Evolutionary conservation across 2,888 invertebrate species (phyloP), one percentile per base, ranked within the genome.

Genomic region (Amiota mariae): DNA sequence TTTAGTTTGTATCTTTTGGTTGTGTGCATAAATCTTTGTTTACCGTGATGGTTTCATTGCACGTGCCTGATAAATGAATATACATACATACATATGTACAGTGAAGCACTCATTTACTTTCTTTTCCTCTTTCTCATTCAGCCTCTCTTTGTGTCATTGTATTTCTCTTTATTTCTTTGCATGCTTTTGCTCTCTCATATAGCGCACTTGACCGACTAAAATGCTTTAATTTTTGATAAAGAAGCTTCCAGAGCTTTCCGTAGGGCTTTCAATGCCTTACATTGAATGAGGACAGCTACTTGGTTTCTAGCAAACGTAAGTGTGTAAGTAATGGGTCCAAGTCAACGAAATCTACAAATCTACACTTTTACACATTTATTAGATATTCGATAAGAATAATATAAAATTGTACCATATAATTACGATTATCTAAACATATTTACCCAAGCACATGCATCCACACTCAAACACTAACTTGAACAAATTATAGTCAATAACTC

Each of bases 51-150:
- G 80, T 80, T 70, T 71, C 51, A 64, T 73, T 73, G 81, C 82
- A 84, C 82, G 84, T 84, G 84, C 80, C 73, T 73, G 76, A 71
- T 68, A 75, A 72, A 59, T 46, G 47, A 61, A 20, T n/a, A n/a
- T n/a, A n/a, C n/a, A n/a, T n/a, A n/a, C n/a, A n/a, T n/a, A n/a
- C 15, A 78, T 77, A 77, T 75, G 77, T 61, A 75, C 59, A 11
- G 13, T n/a, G 8, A 47, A 68, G 71, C 56, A 66, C 48, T 59
- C 24, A 11, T 20, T 48, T 63, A 48, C 61, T 57, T 49, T n/a
- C 57, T 63, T 36, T 36, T 36, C 36, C 36, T 36, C 36, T 36
- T 6, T 36, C 36, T 15, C 48, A 49, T 20, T n/a, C 24, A 15
- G 13, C 11, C 12, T 73, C 72, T 68, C 47, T 63, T 8, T 75